Evolutionary conservation across 2,113 vertebrate genomes (phyloP), one percentile per base, ranked within the genome.

Genomic region (Lepus europaeus): DNA sequence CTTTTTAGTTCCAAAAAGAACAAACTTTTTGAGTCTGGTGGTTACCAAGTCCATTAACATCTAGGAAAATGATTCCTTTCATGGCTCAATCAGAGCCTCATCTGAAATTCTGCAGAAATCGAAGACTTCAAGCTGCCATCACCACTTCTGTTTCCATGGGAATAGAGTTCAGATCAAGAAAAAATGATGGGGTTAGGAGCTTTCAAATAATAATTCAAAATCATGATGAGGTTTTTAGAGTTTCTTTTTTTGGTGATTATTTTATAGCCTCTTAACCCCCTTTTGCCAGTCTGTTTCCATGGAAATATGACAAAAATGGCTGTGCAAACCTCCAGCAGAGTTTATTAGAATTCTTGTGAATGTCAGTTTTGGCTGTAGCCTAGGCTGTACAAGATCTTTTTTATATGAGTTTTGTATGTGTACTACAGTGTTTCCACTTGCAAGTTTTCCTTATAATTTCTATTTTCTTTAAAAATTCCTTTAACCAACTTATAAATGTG

Each of bases 191-290:
- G 95, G 95, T 96, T 95, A 97, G 97, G 82, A 93, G 94, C 95
- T 96, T 97, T 97, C 95, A 97, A 96, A 97, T 97, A 96, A 97
- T 97, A 96, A 97, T 96, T 97, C 86, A 80, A 96, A 97, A 96
- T 90, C 96, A 96, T 95, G 95, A 96, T 96, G 94, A 95, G 94
- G 91, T 90, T 95, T 97, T 96, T 89, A 96, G 86, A 97, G 97
- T 33, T 82, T 96, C 93, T 96, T 95, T 97, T 91, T 95, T 95
- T 94, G 85, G 84, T 95, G 92, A 97, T 97, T 96, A 95, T 95
- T 97, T 92, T 95, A 88, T 95, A 96, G 93, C 94, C 95, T 97
- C 94, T 97, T 96, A 97, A 97, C 97, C 96, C 87, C 84, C 77
- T 96, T 97, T 95, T 93, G 79, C 92, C 76, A 87, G 68, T 66